Evolutionary conservation across 2,888 invertebrate genomes (phyloP), one percentile per base, ranked within the genome.

Genomic region (Drosophila buzzatii): DNA sequence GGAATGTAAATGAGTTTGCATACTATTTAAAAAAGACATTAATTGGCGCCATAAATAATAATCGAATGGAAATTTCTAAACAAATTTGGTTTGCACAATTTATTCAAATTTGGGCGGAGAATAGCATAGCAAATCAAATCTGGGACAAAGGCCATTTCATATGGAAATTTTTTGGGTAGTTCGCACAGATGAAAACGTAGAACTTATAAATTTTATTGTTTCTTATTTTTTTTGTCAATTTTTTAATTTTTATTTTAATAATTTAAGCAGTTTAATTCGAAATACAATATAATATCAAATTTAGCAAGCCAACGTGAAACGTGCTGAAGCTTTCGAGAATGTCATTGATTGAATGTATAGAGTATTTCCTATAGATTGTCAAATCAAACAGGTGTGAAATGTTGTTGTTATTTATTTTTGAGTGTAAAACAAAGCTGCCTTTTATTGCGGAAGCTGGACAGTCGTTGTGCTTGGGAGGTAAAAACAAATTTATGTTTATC

Each of bases 391-490:
- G 44, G 64, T 70, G 64, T 62, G 73, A 79, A 49, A 49, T 51
- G 31, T 18, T 37, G 42, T 47, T 57, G 23, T 33, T 56, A 23
- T 53, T 53, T 9, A n/a, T n/a, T 10, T 14, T 10, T 23, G 37
- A 23, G 45, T 47, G 33, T 18, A 20, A 39, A 31, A 45, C 27
- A 42, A n/a, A 33, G 41, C 31, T 18, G 20, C 8, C 12, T 44
- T 33, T 35, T 9, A 51, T 65, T 47, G 63, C 76, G 69, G 76
- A 67, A 76, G 70, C 76, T 65, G 53, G 39, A 64, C 60, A 60
- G 57, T 51, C 74, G 20, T 60, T 31, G 41, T 9, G 47, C 3
- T 49, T 33, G 5, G 35, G 23, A 53, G 52, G 14, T 56, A 59
- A 70, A 55, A 65, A 58, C 57, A 60, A 62, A 65, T 55, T 68